Base-by-base conservation (phyloP, 2,113 vertebrate genomes). In the Zosterops pallidus region DNA sequence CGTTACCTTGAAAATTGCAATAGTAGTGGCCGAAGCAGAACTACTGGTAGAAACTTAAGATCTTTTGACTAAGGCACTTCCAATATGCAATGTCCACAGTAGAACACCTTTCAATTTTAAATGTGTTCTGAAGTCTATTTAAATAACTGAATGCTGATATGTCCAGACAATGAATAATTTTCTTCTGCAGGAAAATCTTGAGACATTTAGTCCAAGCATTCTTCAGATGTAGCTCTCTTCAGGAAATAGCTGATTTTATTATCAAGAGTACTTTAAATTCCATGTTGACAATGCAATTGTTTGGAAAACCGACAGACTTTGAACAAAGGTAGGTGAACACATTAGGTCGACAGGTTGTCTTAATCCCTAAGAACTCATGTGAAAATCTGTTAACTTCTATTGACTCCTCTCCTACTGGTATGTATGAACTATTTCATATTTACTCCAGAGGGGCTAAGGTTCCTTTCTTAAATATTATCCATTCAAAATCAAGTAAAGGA, bases 201-300 rank as follows among this genome's bases (percentile, higher is more conserved):
- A 84, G 56, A 26, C 16, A 42, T 75, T 78, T 83, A 53, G 28
- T 49, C 41, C 55, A 79, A 57, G 20, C 37, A 56, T 76, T 91
- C 57, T 28, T 82, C 65, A 89, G 80, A 46, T 67, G 35, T 14
- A 92, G 26, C 15, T 79, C 29, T 94, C 35, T 83, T 71, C 49
- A 46, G 81, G 49, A 87, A 96, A 91, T 6, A 64, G 67, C 25
- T 83, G 53, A 18, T 82, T 94, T 96, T 82, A 83, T 83, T 72
- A 68, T 31, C 60, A 39, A 71, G 26, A 91, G 26, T 67, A 31
- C 41, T 79, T 84, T 82, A 76, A 72, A 90, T 94, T 80, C 78
- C 46, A 62, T 42, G 17, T 76, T 75, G 49, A 69, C 57, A 62
- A 44, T 49, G 62, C 83, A 90, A 41, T 26, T 88, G 22, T 71